These are phyloP conservation scores for Crocuta crocuta DNA, from an alignment of 2,113 vertebrate species.

Conservation along the genomic window DNA sequence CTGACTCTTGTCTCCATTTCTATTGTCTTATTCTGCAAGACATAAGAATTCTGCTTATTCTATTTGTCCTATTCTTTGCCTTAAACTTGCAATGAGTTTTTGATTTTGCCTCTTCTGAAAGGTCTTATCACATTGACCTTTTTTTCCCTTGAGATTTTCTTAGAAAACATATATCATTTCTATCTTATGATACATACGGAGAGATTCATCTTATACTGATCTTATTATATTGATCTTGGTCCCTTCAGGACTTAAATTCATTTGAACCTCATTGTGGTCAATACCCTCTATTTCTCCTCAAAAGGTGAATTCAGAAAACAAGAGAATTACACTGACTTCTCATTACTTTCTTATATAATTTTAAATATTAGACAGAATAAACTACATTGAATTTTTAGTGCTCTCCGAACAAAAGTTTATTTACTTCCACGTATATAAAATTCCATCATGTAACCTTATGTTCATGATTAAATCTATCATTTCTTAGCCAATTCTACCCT, in stretches of 20 bases:
- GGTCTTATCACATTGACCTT: not conserved
- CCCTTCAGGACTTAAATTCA: not conserved
- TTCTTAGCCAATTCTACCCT: not conserved
- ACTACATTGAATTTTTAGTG: not conserved
- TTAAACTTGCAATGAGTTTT: not conserved
- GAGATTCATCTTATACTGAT: not conserved
- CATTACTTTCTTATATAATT: not conserved
- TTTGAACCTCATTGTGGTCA: not conserved
- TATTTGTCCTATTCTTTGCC: not conserved
- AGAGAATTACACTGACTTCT: not conserved
- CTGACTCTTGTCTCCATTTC: not conserved
- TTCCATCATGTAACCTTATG: not conserved
- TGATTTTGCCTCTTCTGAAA: not conserved
- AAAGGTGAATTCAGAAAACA: constrained; percentile 1
- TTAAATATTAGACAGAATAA: not conserved
- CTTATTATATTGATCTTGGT: not conserved
- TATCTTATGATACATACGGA: not conserved
- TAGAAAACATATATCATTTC: not conserved
- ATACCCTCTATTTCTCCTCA: not conserved
- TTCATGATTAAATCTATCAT: not conserved
- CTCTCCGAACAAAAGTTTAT: not conserved
- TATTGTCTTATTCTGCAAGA: not conserved
- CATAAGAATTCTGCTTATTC: not conserved
- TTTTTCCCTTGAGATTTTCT: not conserved
- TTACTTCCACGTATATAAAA: not conserved